Conservation (phyloP, 1,140 invertebrate genomes). For the Steinernema feltiae region DNA sequence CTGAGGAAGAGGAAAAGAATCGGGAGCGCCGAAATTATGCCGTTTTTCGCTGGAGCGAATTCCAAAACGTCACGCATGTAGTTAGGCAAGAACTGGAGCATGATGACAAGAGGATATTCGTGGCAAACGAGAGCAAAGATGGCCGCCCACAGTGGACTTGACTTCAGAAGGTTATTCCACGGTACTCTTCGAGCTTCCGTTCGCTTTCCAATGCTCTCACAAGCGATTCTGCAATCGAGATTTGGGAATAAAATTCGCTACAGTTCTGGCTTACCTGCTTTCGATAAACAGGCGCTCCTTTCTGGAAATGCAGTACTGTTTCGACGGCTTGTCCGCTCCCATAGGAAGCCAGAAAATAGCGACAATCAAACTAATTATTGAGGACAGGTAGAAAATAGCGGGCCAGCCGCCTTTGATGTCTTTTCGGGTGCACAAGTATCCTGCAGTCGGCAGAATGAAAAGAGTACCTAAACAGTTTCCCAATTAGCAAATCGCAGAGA, state of each 20-base stretch:
- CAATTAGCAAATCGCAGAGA: neutral
- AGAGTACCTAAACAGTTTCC: constrained; percentile 45
- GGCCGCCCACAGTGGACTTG: constrained; percentile 49
- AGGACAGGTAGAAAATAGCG: constrained; percentile 54
- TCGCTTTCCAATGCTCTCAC: constrained; percentile 54
- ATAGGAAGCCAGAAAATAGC: constrained; percentile 55
- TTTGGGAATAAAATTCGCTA: too few species aligned
- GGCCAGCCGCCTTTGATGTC: constrained; percentile 55
- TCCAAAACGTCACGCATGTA: constrained; percentile 57
- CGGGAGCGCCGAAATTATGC: constrained; percentile 50
- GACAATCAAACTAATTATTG: constrained; percentile 46
- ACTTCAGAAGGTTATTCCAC: constrained; percentile 40
- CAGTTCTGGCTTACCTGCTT: constrained; percentile 40
- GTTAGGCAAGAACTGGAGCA: constrained; percentile 56
- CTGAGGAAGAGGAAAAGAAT: constrained; percentile 53
- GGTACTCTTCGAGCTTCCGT: constrained; percentile 46
- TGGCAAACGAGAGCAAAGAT: constrained; percentile 54
- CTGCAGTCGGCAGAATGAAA: constrained; percentile 56
- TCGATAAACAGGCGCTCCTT: constrained; percentile 52
- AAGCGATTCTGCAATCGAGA: constrained; percentile 54
- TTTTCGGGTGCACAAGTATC: constrained; percentile 54
- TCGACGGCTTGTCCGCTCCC: constrained; percentile 54
- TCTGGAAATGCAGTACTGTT: constrained; percentile 53
- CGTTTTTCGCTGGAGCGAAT: constrained; percentile 55
- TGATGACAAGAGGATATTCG: constrained; percentile 55